Evolutionary conservation across 2,888 invertebrate genomes (phyloP), one percentile per base, ranked within the genome.

Genomic region (Schizotus pectinicornis): DNA sequence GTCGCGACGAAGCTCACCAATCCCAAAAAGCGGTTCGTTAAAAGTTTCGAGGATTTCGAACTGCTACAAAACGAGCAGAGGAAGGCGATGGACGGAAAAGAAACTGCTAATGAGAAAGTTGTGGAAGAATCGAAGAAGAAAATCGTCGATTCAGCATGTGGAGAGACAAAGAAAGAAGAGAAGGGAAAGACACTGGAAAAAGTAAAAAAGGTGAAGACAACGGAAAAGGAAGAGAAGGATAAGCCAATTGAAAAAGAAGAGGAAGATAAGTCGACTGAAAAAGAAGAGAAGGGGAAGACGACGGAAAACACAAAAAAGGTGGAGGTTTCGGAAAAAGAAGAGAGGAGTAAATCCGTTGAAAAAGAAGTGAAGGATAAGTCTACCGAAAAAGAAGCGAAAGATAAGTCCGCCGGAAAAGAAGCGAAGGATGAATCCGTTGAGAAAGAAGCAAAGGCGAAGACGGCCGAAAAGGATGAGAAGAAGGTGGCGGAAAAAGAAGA

Each of bases 21-120:
- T 63, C 78, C 79, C 0, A 79, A 79, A 61, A 80, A 80, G 53
- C 64, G 78, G 30, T 79, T 79, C 55, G 78, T 79, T 1, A 78
- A 79, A 55, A 77, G 77, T 7, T 80, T 80, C 46, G 77, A 79
- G 60, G 79, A 79, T 61, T 77, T 77, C 47, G 76, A 79, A 63
- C 64, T 70, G 32, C 64, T 64, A 61, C 63, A 64, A 43, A 61
- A 62, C 31, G 64, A 70, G 52, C 63, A 70, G 45, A 59, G 58
- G n/a, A 56, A 59, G 39, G 68, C 68, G 14, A 68, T 60, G 42
- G 53, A 55, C 31, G 48, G 38, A 53, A 47, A 35, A 36, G 55
- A 61, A 22, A 22, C 22, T 22, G 22, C 5, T 5, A 22, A 5
- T 22, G 22, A 22, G 22, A 22, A 22, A 5, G 5, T 22, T 5